Percentiles rank a stretch among this genome's conserved stretches.
Conservation (phyloP, 2,888 invertebrate genomes). For the Lamellibrachia satsuma region DNA sequence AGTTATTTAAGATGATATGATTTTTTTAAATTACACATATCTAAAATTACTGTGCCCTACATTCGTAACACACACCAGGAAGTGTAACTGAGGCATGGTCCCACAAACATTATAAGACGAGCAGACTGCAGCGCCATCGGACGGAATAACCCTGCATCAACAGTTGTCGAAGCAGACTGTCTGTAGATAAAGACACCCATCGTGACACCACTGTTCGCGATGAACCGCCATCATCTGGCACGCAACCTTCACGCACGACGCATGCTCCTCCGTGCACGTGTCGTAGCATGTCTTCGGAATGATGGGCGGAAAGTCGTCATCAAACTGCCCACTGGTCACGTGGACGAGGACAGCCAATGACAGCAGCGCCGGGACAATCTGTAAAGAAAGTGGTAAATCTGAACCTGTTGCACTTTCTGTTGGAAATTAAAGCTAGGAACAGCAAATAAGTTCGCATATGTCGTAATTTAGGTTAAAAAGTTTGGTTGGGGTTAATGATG, state of each 20-base stretch:
- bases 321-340: not conserved
- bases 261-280: not conserved
- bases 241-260: not conserved
- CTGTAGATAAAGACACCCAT: not conserved
- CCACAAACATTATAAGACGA: not conserved
- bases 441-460: too few species aligned
- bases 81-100: not conserved
- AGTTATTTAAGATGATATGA: too few species aligned
- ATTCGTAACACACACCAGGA: too few species aligned
- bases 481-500: too few species aligned
- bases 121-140: not conserved
- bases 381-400: not conserved
- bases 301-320: not conserved
- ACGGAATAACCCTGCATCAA: not conserved
- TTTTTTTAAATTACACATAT: too few species aligned
- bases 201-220: constrained; percentile 1
- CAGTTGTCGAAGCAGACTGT: not conserved
- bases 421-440: too few species aligned
- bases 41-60: too few species aligned
- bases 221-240: not conserved
- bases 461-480: too few species aligned
- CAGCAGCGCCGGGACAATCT: not conserved
- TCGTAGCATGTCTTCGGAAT: not conserved
- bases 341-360: not conserved
- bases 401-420: not conserved